Evolutionary conservation across 2,797 vertebrate genomes (phyloP), one percentile per base, ranked within the genome.

Genomic region (Eutrigla gurnardus): DNA sequence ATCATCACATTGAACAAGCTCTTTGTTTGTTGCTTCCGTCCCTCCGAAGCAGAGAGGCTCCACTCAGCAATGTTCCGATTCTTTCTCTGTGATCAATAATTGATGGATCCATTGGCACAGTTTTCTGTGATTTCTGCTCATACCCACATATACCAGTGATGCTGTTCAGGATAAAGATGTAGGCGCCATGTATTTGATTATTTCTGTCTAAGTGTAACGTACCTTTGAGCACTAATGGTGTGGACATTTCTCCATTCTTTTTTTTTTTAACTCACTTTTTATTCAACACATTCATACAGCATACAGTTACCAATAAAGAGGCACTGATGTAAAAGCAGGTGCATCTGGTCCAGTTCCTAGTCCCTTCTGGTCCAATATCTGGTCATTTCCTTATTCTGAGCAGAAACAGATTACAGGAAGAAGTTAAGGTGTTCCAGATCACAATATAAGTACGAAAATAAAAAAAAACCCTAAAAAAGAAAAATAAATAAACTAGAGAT

Each of bases 31-130:
- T 55, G 54, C 43, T 50, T 53, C 2, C 54, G 40, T 78, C 7
- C 42, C 78, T 73, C 45, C 40, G 49, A 40, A 82, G 45, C 67
- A 75, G 47, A 73, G 55, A 43, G 11, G 3, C 47, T 32, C n/a
- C 37, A 81, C 66, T 78, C 76, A 84, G 81, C 65, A 80, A 25
- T 80, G 74, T 76, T 80, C 71, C 36, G 49, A 42, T 40, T 73
- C 6, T 0, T 10, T 67, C 17, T 55, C 40, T 72, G 33, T 71
- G 68, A 84, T 84, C 74, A 80, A 72, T 78, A 71, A 78, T 76
- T 73, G 18, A 74, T 73, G 17, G 32, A 73, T 65, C 40, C 63
- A 57, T 64, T 72, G 53, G 59, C 52, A 46, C 52, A 14, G 47
- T 35, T 75, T 72, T 72, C 47, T 37, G 58, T 35, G 2, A 37